These are phyloP conservation scores for Sphinx pinastri DNA, from an alignment of 2,888 invertebrate species.

Conservation along the genomic window DNA sequence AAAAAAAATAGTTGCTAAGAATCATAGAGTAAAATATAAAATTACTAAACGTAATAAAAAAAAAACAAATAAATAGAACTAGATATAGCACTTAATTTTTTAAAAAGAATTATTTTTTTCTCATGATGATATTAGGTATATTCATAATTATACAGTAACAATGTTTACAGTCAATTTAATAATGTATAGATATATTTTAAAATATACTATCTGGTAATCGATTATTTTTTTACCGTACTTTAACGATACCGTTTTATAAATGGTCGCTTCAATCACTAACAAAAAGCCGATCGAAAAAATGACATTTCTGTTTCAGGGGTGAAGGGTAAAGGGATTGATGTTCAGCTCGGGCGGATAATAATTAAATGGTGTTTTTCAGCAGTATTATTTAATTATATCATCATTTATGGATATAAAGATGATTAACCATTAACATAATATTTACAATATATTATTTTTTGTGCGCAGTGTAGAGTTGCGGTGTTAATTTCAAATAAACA, in stretches of 20 bases:
- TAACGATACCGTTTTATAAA: constrained; percentile 26
- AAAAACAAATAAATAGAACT: no score
- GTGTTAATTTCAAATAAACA: constrained; percentile 29
- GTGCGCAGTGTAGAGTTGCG: constrained; percentile 35
- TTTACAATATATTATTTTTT: constrained; percentile 39
- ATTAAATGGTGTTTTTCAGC: constrained; percentile 59
- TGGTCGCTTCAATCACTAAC: constrained; percentile 38
- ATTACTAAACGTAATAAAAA: no score
- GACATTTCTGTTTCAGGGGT: constrained; percentile 67
- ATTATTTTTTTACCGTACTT: not conserved
- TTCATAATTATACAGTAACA: no score
- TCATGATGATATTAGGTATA: no score
- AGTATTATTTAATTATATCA: constrained; percentile 53
- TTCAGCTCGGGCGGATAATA: constrained; percentile 60
- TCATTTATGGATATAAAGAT: constrained; percentile 50
- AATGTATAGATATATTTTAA: no score
- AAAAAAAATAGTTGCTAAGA: no score
- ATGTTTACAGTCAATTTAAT: no score
- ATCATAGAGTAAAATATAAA: no score
- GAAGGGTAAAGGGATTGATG: constrained; percentile 56
- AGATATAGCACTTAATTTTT: no score
- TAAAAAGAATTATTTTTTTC: no score
- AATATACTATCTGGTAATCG: not conserved
- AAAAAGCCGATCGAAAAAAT: constrained; percentile 71
- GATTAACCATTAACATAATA: constrained; percentile 38